Evolutionary conservation across 2,888 invertebrate species (phyloP), one percentile per base, ranked within the genome.

Genomic region (Phortica okadai): DNA sequence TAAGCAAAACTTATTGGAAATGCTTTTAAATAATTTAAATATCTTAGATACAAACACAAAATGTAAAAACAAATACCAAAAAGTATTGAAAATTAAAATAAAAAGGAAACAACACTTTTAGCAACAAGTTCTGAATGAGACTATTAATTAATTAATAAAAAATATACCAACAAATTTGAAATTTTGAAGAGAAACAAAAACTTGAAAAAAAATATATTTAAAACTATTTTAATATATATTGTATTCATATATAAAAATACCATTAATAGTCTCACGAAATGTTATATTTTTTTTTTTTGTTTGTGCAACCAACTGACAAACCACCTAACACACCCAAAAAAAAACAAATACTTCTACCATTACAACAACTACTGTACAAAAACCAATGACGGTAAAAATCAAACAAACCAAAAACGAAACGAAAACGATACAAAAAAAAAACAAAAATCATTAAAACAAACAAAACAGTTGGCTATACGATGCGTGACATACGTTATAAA

Each of bases 401-500:
- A 54, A 76, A 79, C n/a, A 33, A 56, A 75, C 75, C 77, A 74
- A 62, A 33, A 81, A 76, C 78, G 50, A 58, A 64, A 78, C 75
- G 75, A 76, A 77, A 75, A 75, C 70, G 66, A 78, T 66, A n/a
- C n/a, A n/a, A n/a, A 77, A 79, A 50, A 77, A 70, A 80, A 74
- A 76, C 54, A 76, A 79, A 66, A 75, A 45, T 73, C 73, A 76
- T 66, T 14, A 77, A 78, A 74, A 77, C 76, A 25, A 74, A 80
- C 74, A 82, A 78, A 42, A 75, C 83, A 98, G 98, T 97, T 96
- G 98, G 97, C 94, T 98, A 98, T 95, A 97, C 97, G 93, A 97
- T 97, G 97, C 95, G 96, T 94, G 97, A 98, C 95, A 97, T 97
- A 94, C 95, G 97, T 92, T 98, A 98, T 95, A 97, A 96, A 93